Conservation (phyloP, 2,113 vertebrate species). For the Sciurus niger region DNA sequence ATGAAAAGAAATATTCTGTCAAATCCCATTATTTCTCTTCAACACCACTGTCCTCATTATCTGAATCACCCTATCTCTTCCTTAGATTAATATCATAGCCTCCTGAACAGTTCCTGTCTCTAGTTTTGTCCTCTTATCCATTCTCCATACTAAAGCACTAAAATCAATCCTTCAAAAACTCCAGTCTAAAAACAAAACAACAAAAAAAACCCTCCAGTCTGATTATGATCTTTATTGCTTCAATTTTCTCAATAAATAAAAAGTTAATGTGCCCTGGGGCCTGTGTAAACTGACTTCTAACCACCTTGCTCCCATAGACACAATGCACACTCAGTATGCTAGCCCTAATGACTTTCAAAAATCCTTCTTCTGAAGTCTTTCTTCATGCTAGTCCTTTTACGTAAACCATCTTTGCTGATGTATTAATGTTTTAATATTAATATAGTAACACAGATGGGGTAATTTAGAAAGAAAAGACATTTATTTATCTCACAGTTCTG, state of each 20-base stretch:
- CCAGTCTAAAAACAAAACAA: too few relatives aligned
- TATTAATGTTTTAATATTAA: not conserved
- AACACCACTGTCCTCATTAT: not conserved
- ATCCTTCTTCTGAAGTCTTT: not conserved
- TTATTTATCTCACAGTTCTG: not conserved
- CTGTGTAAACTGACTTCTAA: not conserved
- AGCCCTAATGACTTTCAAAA: not conserved
- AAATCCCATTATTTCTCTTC: not conserved
- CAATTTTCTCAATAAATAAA: not conserved
- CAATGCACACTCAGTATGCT: not conserved
- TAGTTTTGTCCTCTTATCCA: not conserved
- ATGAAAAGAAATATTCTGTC: not conserved
- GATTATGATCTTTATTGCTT: not conserved
- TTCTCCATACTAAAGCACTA: not conserved
- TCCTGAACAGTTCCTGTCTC: not conserved
- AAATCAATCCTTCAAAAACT: conserved; percentile 20
- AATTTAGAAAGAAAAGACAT: not conserved
- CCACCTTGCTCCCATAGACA: too few relatives aligned
- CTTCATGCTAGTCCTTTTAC: not conserved
- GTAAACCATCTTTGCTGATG: not conserved
- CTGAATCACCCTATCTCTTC: not conserved
- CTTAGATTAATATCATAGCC: not conserved
- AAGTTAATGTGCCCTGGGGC: not conserved
- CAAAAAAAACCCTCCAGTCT: not conserved
- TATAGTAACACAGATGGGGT: not conserved